phyloP scores from a whole-genome alignment of 1,140 invertebrate genomes.

The Thereuonema tuberculata region DNA sequence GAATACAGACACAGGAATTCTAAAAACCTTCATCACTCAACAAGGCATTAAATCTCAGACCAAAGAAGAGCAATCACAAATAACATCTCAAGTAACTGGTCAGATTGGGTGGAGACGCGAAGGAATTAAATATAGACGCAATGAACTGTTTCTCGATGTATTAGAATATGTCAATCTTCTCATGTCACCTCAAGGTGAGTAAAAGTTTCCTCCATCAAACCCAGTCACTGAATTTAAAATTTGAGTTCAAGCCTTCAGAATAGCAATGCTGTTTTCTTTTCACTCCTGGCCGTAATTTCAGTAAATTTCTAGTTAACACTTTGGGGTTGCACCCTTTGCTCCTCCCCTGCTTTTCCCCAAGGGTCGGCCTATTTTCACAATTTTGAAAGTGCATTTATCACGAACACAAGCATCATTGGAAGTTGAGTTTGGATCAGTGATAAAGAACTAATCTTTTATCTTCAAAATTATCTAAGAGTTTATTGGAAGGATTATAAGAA shows the following conservation, averaged over 20 bases:
- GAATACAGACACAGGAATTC: constrained; percentile 96
- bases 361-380: too few relatives aligned
- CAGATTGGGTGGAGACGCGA: constrained; percentile 99
- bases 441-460: too few relatives aligned
- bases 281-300: neutral
- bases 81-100: constrained; percentile 97
- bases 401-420: too few relatives aligned
- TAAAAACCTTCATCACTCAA: constrained; percentile 99
- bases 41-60: constrained; percentile 97
- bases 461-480: too few relatives aligned
- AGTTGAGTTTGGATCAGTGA: too few relatives aligned
- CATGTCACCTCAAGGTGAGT: constrained; percentile 93
- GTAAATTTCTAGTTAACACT: neutral
- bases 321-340: too few relatives aligned
- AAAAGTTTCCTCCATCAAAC: too few relatives aligned
- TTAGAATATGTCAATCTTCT: constrained; percentile 97
- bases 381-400: too few relatives aligned
- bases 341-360: too few relatives aligned
- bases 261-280: neutral
- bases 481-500: too few relatives aligned
- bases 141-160: constrained; percentile 98
- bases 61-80: constrained; percentile 98
- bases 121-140: constrained; percentile 97
- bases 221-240: neutral
- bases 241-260: neutral